These are phyloP conservation scores for Cerastoderma edule DNA, from an alignment of 2,888 invertebrate genomes.

Conservation along the genomic window DNA sequence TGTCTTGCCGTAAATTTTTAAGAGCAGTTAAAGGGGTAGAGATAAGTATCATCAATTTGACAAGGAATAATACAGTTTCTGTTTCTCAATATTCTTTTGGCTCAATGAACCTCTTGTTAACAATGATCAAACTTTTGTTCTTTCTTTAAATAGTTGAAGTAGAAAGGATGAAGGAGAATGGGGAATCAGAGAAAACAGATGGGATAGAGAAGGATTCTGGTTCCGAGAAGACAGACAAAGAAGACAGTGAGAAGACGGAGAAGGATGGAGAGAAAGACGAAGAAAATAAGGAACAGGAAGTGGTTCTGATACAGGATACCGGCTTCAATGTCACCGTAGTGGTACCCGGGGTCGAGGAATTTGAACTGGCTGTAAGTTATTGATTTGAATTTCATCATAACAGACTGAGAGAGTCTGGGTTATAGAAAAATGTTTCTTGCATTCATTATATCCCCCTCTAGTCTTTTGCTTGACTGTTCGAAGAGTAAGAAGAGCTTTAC, in stretches of 20 bases:
- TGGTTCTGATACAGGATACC: constrained; percentile 82
- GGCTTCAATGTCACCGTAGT: constrained; percentile 93
- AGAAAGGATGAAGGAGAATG: constrained; percentile 52
- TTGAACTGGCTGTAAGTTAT: constrained; percentile 93
- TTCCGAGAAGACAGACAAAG: constrained; percentile 14
- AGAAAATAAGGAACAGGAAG: constrained; percentile 75
- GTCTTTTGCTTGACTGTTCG: too few relatives aligned
- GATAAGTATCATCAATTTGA: too few relatives aligned
- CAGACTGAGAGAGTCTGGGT: too few relatives aligned
- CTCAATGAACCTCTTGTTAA: too few relatives aligned
- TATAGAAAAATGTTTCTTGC: too few relatives aligned
- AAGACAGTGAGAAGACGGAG: constrained; percentile 26
- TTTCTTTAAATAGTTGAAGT: constrained; percentile 49
- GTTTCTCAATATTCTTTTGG: too few relatives aligned
- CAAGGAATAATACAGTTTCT: too few relatives aligned
- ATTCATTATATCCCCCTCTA: too few relatives aligned
- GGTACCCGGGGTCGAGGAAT: constrained; percentile 94
- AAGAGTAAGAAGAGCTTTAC: too few relatives aligned
- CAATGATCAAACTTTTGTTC: background rate
- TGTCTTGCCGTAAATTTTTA: too few relatives aligned
- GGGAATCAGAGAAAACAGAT: constrained; percentile 20
- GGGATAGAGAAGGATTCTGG: background rate
- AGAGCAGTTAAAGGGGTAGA: too few relatives aligned
- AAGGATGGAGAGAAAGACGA: constrained; percentile 47
- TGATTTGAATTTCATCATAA: background rate